Evolutionary conservation across 1,140 invertebrate genomes (phyloP).

Genomic region (Saccostrea echinata): DNA sequence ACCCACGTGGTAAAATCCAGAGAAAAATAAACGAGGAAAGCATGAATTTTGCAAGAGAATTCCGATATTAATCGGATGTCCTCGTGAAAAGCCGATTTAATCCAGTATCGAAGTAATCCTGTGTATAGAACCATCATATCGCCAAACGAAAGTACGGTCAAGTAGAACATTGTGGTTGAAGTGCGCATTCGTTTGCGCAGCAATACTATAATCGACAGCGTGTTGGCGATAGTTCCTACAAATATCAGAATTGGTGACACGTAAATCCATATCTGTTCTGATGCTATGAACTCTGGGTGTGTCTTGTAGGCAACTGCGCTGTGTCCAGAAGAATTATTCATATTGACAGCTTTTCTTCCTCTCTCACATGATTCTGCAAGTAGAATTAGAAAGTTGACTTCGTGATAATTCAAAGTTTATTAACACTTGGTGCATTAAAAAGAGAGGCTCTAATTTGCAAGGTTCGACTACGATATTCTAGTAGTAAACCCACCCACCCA

Average conservation of each 20-base stretch:
- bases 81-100: slow-evolving; percentile 58
- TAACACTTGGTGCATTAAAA: too few species aligned
- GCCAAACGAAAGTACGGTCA: slow-evolving; percentile 64
- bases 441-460: too few species aligned
- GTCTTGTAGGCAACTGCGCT: slow-evolving; percentile 27
- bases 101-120: slow-evolving; percentile 68
- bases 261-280: slow-evolving; percentile 62
- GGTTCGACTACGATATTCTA: too few species aligned
- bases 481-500: too few species aligned
- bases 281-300: slow-evolving; percentile 55
- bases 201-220: slow-evolving; percentile 69
- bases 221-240: slow-evolving; percentile 70
- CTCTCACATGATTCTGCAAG: not conserved
- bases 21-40: slow-evolving; percentile 68
- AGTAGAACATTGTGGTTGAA: slow-evolving; percentile 71
- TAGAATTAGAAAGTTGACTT: not conserved
- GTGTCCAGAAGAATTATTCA: not conserved
- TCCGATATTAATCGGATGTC: slow-evolving; percentile 63
- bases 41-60: slow-evolving; percentile 67
- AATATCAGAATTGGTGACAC: slow-evolving; percentile 65
- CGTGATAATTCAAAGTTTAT: too few species aligned
- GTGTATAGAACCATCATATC: slow-evolving; percentile 69
- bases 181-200: slow-evolving; percentile 59
- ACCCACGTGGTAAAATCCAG: slow-evolving; percentile 69
- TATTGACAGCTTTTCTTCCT: not conserved